Base-by-base conservation (phyloP, 2,888 invertebrate species). In the Eupithecia abbreviata region DNA sequence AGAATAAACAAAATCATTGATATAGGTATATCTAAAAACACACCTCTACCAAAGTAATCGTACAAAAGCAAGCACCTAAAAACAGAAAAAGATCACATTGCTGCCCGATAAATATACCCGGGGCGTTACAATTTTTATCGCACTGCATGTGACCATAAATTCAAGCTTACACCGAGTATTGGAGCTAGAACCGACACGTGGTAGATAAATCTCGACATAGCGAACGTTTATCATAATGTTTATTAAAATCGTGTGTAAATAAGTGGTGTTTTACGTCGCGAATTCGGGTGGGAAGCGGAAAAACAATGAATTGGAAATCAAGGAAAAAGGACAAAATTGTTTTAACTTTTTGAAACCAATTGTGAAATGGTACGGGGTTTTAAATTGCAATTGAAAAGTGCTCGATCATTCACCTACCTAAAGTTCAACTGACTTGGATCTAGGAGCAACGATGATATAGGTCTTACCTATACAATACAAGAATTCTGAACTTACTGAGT, bases 121-220 rank as follows among this genome's bases (percentile, higher is more conserved):
- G 84, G 83, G 88, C 87, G 85, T 90, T 92, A 92, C 88, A 91
- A 89, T 90, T 93, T 93, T 93, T 95, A 94, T 93, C 93, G 90
- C 88, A 77, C 80, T 84, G 82, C 83, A 84, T 86, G 87, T 86
- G 86, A 89, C 86, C 91, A 93, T 94, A 94, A 94, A 93, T 94
- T 93, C 86, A 81, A 85, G 90, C 88, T 93, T 92, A 93, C 91
- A 90, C 85, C 71, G 49, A 91, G 87, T 88, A 86, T 89, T 88
- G 87, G 86, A 87, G 86, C 87, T 85, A 86, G 84, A 87, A 77
- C 82, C 79, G 85, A 87, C 90, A 88, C 90, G 90, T 87, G 77
- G 78, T 62, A 88, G 87, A 92, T 92, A 92, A 91, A 92, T 91
- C 86, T 84, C 80, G 79, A 81, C 77, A 84, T 85, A 83, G 82